phyloP scores from a whole-genome alignment of 2,888 invertebrate genomes.

The Taenaris catops region DNA sequence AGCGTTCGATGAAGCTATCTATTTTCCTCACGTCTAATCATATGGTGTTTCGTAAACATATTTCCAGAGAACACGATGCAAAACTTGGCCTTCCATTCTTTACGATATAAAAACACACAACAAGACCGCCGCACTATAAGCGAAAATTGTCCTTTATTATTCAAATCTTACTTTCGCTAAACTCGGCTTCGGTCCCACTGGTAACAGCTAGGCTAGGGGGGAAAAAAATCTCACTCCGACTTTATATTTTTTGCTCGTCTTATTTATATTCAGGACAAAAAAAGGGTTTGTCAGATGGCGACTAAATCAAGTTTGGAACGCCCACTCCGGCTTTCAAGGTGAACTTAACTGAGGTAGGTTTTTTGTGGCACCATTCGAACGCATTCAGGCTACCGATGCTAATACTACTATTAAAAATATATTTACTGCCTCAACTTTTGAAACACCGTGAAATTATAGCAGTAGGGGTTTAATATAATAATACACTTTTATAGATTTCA shows the following conservation, averaged over 20 bases:
- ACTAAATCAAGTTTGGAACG: constrained; percentile 72
- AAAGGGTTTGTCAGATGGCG: constrained; percentile 74
- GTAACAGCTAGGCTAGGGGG: constrained; percentile 41
- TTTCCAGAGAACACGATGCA: constrained; percentile 35
- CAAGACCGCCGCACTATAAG: constrained; percentile 52
- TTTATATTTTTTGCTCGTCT: constrained; percentile 61
- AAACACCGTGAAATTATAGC: too few relatives aligned
- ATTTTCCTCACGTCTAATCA: constrained; percentile 34
- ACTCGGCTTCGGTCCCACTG: constrained; percentile 50
- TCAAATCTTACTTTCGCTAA: constrained; percentile 68
- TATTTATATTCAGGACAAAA: constrained; percentile 76
- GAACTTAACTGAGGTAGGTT: constrained; percentile 58
- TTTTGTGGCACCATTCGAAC: constrained; percentile 43
- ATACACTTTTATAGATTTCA: too few relatives aligned
- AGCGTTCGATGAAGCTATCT: background rate
- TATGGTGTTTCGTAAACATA: constrained; percentile 32
- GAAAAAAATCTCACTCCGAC: constrained; percentile 53
- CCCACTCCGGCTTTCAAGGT: constrained; percentile 67
- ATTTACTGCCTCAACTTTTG: constrained; percentile 15
- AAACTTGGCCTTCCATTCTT: constrained; percentile 31
- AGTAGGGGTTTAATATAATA: too few relatives aligned
- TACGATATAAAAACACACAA: constrained; percentile 43
- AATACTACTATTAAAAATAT: constrained; percentile 37
- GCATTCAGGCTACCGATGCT: constrained; percentile 44
- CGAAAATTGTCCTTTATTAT: constrained; percentile 63